Conservation (phyloP, 2,797 vertebrate species). For the Gambelia wislizenii region DNA sequence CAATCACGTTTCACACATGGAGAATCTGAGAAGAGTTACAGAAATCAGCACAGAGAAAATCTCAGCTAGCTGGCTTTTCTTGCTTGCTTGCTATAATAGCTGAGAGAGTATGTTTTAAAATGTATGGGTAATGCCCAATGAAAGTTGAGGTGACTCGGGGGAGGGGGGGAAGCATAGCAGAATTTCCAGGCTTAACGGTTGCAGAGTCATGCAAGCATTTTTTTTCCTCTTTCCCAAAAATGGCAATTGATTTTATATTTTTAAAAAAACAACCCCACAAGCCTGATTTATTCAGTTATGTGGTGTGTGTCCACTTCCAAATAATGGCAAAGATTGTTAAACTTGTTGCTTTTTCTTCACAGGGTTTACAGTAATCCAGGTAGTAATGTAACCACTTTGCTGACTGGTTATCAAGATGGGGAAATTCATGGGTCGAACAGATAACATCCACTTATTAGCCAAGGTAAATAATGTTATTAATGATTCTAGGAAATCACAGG, state of each 20-base stretch:
- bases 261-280: background rate
- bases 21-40: background rate
- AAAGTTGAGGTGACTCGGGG: background rate
- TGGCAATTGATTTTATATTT: background rate
- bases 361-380: background rate
- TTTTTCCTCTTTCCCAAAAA: background rate
- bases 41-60: background rate
- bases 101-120: background rate
- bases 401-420: background rate
- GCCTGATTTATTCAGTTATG: background rate
- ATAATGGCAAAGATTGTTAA: background rate
- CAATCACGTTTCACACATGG: background rate
- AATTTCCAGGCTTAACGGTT: background rate
- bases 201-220: background rate
- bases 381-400: background rate
- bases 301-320: background rate
- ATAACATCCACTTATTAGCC: background rate
- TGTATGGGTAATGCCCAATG: background rate
- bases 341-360: background rate
- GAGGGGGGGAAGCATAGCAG: background rate
- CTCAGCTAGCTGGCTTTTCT: background rate
- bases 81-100: too few species aligned
- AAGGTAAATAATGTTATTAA: constrained; percentile 24
- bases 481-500: constrained; percentile 3
- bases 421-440: background rate